Evolutionary conservation across 2,797 vertebrate genomes (phyloP), one percentile per base, ranked within the genome.

Genomic region (Salarias fasciatus): DNA sequence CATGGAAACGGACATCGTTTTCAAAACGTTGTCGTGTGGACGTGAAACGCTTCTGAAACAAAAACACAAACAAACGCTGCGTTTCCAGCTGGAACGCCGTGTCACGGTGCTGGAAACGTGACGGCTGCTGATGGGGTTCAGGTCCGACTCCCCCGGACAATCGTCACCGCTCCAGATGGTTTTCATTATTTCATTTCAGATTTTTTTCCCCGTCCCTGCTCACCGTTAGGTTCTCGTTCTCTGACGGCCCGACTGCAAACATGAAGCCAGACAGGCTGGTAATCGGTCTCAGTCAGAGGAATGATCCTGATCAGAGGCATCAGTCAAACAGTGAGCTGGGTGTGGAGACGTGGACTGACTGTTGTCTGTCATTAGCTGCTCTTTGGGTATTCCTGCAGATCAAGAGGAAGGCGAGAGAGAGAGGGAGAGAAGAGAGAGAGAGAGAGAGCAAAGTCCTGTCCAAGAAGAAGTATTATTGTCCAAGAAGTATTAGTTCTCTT

Each of bases 401-500:
- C 80, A 85, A 62, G 13, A 67, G 15, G 37, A 42, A 38, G 54
- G 61, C n/a, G 45, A 35, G 43, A 15, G 35, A 14, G 48, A 5
- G 31, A 10, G 18, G 18, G 15, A 6, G 41, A 31, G 29, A 7
- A 5, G 37, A 7, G 29, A 14, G n/a, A 28, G 33, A 47, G 57
- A 51, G 38, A 75, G 69, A 77, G 82, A 84, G 82, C 73, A 85
- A 89, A 88, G 86, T 86, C 83, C 79, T 88, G 87, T 90, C 90
- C 90, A 92, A 91, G 91, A 92, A 92, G 88, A 92, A 85, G 89
- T 91, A 91, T 92, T 91, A 87, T 87, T 86, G 88, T 91, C 91
- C 90, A 91, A 91, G 89, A 92, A 93, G 92, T 93, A 92, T 93
- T 93, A 92, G 90, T 92, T 92, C 89, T 89, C 89, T 91, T 91